These are phyloP conservation scores for Torymus texanus DNA, from an alignment of 2,888 invertebrate species.

Conservation along the genomic window DNA sequence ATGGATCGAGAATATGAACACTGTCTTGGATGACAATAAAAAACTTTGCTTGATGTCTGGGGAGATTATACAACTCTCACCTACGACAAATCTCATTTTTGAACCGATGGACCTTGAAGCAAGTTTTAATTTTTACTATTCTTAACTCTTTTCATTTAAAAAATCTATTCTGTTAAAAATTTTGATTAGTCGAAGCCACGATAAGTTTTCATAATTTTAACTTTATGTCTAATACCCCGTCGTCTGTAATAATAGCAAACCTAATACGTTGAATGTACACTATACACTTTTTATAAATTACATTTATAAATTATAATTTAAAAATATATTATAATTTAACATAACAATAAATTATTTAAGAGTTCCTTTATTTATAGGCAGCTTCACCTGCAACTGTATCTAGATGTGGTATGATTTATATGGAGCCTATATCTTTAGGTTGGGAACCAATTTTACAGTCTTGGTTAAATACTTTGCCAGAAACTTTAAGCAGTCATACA, in stretches of 20 bases:
- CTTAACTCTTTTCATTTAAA: too few relatives aligned
- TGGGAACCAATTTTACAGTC: constrained; percentile 92
- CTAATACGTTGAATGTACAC: too few relatives aligned
- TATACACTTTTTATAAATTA: too few relatives aligned
- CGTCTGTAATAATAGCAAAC: too few relatives aligned
- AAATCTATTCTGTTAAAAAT: too few relatives aligned
- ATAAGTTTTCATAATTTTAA: too few relatives aligned
- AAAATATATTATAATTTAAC: too few relatives aligned
- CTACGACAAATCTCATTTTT: constrained; percentile 92
- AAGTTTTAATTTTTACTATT: background rate
- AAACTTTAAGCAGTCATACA: constrained; percentile 82
- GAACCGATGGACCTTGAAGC: constrained; percentile 96
- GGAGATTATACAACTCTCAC: constrained; percentile 94
- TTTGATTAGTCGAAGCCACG: too few relatives aligned
- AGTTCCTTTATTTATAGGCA: constrained; percentile 74
- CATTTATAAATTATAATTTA: too few relatives aligned
- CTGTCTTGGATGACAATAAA: constrained; percentile 96
- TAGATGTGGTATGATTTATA: constrained; percentile 96
- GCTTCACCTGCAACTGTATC: constrained; percentile 95
- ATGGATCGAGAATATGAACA: constrained; percentile 98
- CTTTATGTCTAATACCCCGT: too few relatives aligned
- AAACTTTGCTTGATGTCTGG: constrained; percentile 97
- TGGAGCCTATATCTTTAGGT: constrained; percentile 92
- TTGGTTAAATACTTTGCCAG: constrained; percentile 89
- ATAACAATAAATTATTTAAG: too few relatives aligned